Percentiles rank a stretch among this genome's conserved stretches.
Evolutionary conservation across 53 echinoderm and acorn worm genomes (phyloP).

Genomic region (Glandiceps talaboti): DNA sequence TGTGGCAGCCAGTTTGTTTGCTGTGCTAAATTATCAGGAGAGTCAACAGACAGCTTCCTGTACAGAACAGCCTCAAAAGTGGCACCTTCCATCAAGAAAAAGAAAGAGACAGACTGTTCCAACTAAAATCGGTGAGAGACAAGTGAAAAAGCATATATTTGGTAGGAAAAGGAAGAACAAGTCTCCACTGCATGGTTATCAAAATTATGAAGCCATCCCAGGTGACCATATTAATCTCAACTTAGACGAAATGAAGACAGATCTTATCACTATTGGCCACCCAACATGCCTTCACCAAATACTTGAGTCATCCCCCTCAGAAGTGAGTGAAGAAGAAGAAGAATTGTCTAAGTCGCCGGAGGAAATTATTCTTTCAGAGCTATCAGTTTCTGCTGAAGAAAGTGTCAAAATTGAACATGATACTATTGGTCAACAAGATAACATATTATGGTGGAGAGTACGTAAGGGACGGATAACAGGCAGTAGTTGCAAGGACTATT

Average conservation of each 20-base stretch:
- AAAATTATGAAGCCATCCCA: background rate
- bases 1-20: background rate
- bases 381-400: background rate
- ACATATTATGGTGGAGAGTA: background rate
- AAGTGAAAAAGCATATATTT: background rate
- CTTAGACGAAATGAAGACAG: background rate
- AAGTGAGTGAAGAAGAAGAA: background rate
- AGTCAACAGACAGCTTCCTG: background rate
- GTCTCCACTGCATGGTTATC: background rate
- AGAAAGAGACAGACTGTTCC: background rate
- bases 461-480: background rate
- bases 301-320: background rate
- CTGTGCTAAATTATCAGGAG: background rate
- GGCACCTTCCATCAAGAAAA: background rate
- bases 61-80: background rate
- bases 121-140: background rate
- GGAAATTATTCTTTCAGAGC: background rate
- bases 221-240: background rate
- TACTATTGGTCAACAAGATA: background rate
- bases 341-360: background rate
- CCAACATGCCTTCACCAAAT: background rate
- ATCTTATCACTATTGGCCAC: background rate
- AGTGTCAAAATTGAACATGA: background rate
- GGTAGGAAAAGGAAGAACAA: background rate
- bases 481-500: background rate